phyloP scores from a whole-genome alignment of 2,888 invertebrate genomes.

The Phragmatobia fuliginosa region DNA sequence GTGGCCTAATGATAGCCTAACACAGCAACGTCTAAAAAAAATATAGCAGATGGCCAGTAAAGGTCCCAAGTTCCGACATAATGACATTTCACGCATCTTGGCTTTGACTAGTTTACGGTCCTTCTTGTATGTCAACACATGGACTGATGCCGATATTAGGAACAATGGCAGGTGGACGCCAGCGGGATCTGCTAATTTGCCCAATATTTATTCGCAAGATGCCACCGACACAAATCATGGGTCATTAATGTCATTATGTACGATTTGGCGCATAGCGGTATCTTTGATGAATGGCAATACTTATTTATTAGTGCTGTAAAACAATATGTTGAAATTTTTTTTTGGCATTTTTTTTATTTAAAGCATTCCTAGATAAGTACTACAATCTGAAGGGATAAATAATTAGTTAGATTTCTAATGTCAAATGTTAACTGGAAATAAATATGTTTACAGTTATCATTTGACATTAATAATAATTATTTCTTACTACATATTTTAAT shows the following conservation, averaged over 20 bases:
- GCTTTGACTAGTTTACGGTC: slow-evolving; percentile 43
- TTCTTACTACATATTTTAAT: too few relatives aligned
- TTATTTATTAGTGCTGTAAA: not conserved
- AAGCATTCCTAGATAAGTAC: not conserved
- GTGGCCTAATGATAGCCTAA: slow-evolving; percentile 16
- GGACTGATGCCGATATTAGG: slow-evolving; percentile 60
- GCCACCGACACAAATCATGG: slow-evolving; percentile 76
- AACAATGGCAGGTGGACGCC: slow-evolving; percentile 71
- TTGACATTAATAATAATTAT: too few relatives aligned
- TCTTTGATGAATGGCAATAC: slow-evolving; percentile 58
- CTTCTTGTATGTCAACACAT: slow-evolving; percentile 67
- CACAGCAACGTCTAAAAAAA: slow-evolving; percentile 26
- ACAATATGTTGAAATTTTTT: not conserved
- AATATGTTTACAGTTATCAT: too few relatives aligned
- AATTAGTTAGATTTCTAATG: too few relatives aligned
- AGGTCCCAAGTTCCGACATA: slow-evolving; percentile 52
- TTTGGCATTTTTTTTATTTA: not conserved
- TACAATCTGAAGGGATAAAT: not conserved
- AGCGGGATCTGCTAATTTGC: slow-evolving; percentile 79
- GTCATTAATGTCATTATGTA: slow-evolving; percentile 63
- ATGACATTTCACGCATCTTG: slow-evolving; percentile 76
- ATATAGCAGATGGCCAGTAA: slow-evolving; percentile 41
- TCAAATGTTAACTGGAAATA: too few relatives aligned
- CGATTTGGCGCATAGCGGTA: slow-evolving; percentile 75
- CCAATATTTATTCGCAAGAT: slow-evolving; percentile 83